These are phyloP conservation scores for Gymnoscelis rufifasciata DNA, from an alignment of 2,888 invertebrate genomes.

Conservation along the genomic window DNA sequence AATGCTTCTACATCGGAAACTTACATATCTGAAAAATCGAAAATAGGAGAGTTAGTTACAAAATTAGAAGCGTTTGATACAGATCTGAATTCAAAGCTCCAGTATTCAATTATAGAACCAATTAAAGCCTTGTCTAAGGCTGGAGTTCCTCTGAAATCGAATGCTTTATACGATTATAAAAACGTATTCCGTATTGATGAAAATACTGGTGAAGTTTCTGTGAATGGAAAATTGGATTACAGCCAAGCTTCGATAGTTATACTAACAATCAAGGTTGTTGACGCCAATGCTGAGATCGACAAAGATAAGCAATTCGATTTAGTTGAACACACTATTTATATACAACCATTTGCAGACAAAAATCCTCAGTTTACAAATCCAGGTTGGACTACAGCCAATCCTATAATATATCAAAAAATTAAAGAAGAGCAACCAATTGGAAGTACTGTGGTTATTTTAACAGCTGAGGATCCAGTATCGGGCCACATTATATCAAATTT, in stretches of 20 bases:
- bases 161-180: slow-evolving; percentile 81
- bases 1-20: slow-evolving; percentile 81
- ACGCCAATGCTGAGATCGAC: slow-evolving; percentile 83
- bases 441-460: slow-evolving; percentile 82
- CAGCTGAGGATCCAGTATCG: slow-evolving; percentile 85
- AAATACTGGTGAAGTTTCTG: slow-evolving; percentile 82
- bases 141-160: slow-evolving; percentile 82
- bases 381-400: slow-evolving; percentile 85
- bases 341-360: slow-evolving; percentile 87
- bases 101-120: slow-evolving; percentile 83
- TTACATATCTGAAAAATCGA: slow-evolving; percentile 85
- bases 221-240: slow-evolving; percentile 84
- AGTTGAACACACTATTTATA: slow-evolving; percentile 86
- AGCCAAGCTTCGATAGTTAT: slow-evolving; percentile 86
- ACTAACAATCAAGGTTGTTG: slow-evolving; percentile 84
- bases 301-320: slow-evolving; percentile 81
- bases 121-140: slow-evolving; percentile 86
- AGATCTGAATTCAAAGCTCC: slow-evolving; percentile 83
- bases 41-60: slow-evolving; percentile 80
- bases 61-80: slow-evolving; percentile 84
- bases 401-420: slow-evolving; percentile 82
- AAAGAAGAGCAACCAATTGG: slow-evolving; percentile 89
- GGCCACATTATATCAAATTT: slow-evolving; percentile 81
- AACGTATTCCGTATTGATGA: slow-evolving; percentile 84
- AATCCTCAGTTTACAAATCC: slow-evolving; percentile 86